These are phyloP conservation scores for Rallus crepitans DNA, from an alignment of 2,797 vertebrate species.

Conservation along the genomic window DNA sequence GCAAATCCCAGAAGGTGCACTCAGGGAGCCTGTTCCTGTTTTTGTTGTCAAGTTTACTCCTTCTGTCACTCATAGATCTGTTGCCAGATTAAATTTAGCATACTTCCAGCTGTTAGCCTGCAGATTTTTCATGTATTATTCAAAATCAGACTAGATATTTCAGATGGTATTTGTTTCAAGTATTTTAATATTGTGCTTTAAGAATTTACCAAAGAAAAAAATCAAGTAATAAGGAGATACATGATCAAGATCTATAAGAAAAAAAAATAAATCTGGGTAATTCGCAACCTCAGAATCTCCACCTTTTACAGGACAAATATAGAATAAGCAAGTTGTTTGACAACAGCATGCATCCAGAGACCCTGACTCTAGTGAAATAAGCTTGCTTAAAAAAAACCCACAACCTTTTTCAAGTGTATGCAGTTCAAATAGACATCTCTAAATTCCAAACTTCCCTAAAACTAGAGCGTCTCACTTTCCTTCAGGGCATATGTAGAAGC, in stretches of 20 bases:
- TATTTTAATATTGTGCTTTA: neutral
- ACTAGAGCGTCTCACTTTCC: neutral
- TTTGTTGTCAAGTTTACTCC: neutral
- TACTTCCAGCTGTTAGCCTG: neutral
- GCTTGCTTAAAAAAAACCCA: neutral
- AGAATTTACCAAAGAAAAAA: neutral
- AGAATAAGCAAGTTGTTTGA: neutral
- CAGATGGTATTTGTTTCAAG: neutral
- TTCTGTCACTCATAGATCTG: neutral
- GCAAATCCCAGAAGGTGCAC: neutral
- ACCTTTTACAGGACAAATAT: neutral
- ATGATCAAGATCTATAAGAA: neutral
- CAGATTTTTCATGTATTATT: conserved; percentile 16
- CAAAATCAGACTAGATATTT: neutral
- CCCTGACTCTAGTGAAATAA: neutral
- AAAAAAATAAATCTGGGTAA: neutral
- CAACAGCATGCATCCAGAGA: neutral
- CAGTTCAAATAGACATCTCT: neutral
- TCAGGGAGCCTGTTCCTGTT: neutral
- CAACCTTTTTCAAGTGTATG: neutral
- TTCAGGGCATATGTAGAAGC: neutral
- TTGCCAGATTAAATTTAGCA: neutral
- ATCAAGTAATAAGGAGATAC: neutral
- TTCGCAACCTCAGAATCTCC: neutral
- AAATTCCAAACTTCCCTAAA: neutral